These are phyloP conservation scores for Cheilosia vulpina DNA, from an alignment of 2,888 invertebrate genomes.

Conservation along the genomic window DNA sequence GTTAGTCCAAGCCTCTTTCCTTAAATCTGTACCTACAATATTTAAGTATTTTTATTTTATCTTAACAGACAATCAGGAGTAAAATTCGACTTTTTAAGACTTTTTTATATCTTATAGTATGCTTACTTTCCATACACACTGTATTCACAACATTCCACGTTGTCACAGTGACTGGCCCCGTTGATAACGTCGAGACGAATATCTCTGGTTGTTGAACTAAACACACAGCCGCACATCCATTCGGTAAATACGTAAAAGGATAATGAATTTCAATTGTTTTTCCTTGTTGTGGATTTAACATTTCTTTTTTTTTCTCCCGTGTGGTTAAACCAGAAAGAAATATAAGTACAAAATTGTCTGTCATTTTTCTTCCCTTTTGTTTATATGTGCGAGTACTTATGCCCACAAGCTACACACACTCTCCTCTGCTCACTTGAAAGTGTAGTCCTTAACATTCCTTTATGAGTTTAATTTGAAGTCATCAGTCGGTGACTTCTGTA, in stretches of 20 bases:
- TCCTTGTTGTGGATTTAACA: slow-evolving; percentile 13
- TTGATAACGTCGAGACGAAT: slow-evolving; percentile 26
- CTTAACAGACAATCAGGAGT: too few relatives aligned
- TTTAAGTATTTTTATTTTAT: too few relatives aligned
- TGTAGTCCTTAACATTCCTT: slow-evolving; percentile 27
- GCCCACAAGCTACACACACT: slow-evolving; percentile 5
- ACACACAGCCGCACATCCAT: background rate
- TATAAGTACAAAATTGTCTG: slow-evolving; percentile 31
- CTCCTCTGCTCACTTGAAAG: slow-evolving; percentile 8
- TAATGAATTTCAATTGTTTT: slow-evolving; percentile 64
- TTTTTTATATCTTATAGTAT: background rate
- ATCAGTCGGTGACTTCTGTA: slow-evolving; percentile 62
- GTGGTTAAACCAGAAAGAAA: slow-evolving; percentile 1
- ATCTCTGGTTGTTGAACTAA: slow-evolving; percentile 44
- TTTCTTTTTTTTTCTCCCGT: background rate
- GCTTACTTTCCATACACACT: slow-evolving; percentile 14
- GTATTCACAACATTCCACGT: background rate
- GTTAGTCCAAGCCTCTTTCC: too few relatives aligned
- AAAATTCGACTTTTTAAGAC: background rate
- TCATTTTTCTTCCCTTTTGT: slow-evolving; percentile 43
- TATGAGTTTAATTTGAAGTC: slow-evolving; percentile 62
- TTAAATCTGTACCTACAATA: too few relatives aligned
- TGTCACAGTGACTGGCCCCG: slow-evolving; percentile 19
- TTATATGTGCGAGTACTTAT: background rate
- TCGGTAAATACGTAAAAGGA: slow-evolving; percentile 42